These are phyloP conservation scores for Acanthosepion esculentum DNA, from an alignment of 2,888 invertebrate genomes.

Conservation along the genomic window DNA sequence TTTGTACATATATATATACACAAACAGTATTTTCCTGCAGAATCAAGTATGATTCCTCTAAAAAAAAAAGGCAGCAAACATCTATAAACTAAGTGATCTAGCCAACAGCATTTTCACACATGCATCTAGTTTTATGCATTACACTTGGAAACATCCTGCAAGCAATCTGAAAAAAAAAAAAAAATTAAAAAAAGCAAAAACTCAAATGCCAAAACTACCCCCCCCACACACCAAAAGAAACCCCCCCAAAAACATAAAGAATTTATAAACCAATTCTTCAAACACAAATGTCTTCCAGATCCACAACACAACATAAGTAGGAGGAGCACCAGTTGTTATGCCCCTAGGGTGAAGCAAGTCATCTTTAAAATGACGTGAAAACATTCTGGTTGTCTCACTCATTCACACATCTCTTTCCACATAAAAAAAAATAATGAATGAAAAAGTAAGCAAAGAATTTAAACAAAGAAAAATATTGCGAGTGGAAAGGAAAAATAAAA, in stretches of 20 bases:
- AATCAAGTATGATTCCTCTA: neutral
- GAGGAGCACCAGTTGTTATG: neutral
- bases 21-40: neutral
- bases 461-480: neutral
- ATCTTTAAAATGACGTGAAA: conserved; percentile 23
- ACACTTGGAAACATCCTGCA: conserved; percentile 33
- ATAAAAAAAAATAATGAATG: neutral
- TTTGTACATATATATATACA: neutral
- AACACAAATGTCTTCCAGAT: conserved; percentile 20
- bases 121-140: conserved; percentile 1
- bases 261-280: conserved; percentile 33
- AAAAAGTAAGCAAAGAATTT: neutral
- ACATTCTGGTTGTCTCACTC: conserved; percentile 15
- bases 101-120: conserved; percentile 21
- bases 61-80: neutral
- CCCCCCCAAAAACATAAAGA: neutral
- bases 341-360: conserved; percentile 33
- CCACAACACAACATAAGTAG: neutral
- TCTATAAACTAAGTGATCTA: neutral
- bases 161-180: neutral
- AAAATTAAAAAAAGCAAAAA: neutral
- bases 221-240: too few species aligned
- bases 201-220: neutral
- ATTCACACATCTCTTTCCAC: neutral
- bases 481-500: neutral